Conservation (phyloP, 2,113 vertebrate species). For the Ceyx cyanopectus region DNA sequence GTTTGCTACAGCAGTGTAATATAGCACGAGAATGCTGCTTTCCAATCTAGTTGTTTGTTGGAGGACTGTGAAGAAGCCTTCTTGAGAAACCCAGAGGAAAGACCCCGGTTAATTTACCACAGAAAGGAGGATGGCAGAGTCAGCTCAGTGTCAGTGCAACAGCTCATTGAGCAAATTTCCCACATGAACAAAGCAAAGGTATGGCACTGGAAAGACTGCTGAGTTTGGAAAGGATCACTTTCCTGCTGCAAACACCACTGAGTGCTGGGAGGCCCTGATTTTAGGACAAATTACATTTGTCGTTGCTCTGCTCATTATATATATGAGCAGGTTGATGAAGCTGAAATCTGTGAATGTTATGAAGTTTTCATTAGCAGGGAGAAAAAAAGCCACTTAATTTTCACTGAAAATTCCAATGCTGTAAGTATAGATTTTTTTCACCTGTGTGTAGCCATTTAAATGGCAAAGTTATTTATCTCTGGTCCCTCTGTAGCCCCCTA, state of each 20-base stretch:
- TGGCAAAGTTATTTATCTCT: not conserved
- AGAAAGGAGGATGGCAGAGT: slow-evolving; percentile 75
- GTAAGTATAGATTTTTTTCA: not conserved
- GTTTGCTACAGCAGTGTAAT: slow-evolving; percentile 55
- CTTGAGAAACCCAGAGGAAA: slow-evolving; percentile 90
- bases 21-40: slow-evolving; percentile 68
- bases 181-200: slow-evolving; percentile 89
- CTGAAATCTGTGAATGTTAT: not conserved
- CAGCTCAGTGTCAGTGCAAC: slow-evolving; percentile 79
- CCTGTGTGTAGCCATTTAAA: not conserved
- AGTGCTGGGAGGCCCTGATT: not conserved
- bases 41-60: slow-evolving; percentile 82
- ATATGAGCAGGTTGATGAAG: not conserved
- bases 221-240: not conserved
- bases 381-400: not conserved
- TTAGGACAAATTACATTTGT: not conserved
- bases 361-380: not conserved
- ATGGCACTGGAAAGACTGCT: not conserved
- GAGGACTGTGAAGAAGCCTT: slow-evolving; percentile 95
- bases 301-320: not conserved
- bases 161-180: slow-evolving; percentile 88
- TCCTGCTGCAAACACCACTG: not conserved
- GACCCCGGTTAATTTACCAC: slow-evolving; percentile 89
- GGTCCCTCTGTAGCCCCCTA: not conserved
- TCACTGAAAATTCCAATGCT: not conserved